Conservation (phyloP, 2,797 vertebrate genomes). For the Mormyrops attenuatus region DNA sequence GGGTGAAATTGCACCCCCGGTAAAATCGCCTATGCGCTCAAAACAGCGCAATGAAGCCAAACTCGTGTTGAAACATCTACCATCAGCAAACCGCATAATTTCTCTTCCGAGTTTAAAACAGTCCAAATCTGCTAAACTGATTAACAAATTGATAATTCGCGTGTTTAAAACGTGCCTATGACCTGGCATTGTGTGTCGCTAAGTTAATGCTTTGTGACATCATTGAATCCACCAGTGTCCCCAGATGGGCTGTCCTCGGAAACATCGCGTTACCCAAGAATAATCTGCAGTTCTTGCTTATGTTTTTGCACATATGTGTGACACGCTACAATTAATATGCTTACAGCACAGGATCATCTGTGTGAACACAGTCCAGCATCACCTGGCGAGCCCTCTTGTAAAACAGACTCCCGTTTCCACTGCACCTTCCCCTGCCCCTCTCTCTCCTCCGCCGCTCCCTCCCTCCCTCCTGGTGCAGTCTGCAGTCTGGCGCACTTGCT, state of each 20-base stretch:
- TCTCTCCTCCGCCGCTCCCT: conserved; percentile 37
- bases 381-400: background rate
- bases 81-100: background rate
- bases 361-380: background rate
- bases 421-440: conserved; percentile 35
- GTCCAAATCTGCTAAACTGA: background rate
- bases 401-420: conserved; percentile 23
- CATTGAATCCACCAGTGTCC: background rate
- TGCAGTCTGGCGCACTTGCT: conserved; percentile 25
- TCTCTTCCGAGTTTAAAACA: background rate
- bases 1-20: background rate
- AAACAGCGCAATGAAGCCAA: background rate
- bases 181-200: background rate
- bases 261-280: background rate
- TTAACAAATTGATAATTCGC: background rate
- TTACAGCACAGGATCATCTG: background rate
- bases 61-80: background rate
- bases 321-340: background rate
- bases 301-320: background rate
- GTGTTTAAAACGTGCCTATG: background rate
- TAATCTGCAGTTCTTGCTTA: background rate
- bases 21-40: background rate
- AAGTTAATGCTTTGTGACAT: background rate
- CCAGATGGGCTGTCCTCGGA: background rate
- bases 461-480: conserved; percentile 21